Base-by-base conservation (phyloP, 2,113 vertebrate genomes). In the Atrichornis clamosus region DNA sequence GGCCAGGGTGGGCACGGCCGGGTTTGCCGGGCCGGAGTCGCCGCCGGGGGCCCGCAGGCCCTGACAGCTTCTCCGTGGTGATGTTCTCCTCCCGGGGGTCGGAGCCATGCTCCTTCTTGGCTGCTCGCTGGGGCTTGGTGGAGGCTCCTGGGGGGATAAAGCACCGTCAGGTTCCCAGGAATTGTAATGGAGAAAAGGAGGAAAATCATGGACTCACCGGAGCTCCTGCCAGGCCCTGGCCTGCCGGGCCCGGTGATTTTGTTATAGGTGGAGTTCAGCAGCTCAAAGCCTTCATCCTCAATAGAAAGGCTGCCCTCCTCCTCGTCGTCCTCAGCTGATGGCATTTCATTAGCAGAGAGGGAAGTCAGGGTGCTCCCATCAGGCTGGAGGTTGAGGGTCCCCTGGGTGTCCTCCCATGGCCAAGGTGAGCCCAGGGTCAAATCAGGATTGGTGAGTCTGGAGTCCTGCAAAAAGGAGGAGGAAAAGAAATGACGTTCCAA, bases 71-170 rank as follows among this genome's bases (percentile, higher is more conserved):
- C 55, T 98, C 97, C 0, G 73, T 98, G 64, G 98, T 99, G 82
- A 98, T 39, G 11, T 99, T 99, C 79, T 99, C 98, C 44, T 98
- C 96, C 12, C 53, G 18, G 32, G 62, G 72, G 60, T 98, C 97
- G 0, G 97, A 97, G 52, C 87, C 63, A 11, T 23, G 80, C 8
- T 98, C 97, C 58, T 98, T 97, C 84, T 98, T 98, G 56, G 56
- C 70, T 37, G 79, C 55, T 39, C 68, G 49, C 2, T n/a, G 84
- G 4, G 16, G 37, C n/a, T 93, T 75, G 21, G 21, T 18, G 49
- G 90, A 79, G 21, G 35, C 30, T 53, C 60, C 93, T 92, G 72
- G 28, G 63, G 2, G n/a, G 60, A 49, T 4, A 78, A 81, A 60
- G 27, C 65, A 21, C 55, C 11, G 27, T 92, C 73, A 84, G 67